phyloP scores from a whole-genome alignment of 2,888 invertebrate genomes.

The Leptothorax acervorum region DNA sequence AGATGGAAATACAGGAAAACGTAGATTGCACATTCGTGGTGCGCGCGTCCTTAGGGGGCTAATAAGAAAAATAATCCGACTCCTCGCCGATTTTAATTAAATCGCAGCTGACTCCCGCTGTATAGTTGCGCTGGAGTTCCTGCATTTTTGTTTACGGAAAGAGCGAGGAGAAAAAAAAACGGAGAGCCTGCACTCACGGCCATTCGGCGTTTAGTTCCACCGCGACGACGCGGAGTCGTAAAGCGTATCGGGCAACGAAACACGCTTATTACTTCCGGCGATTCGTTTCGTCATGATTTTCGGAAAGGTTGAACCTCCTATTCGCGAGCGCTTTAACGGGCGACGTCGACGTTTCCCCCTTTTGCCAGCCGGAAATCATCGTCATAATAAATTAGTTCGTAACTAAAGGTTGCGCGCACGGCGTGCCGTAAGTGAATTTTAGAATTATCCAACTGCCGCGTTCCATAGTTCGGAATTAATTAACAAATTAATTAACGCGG shows the following conservation, averaged over 20 bases:
- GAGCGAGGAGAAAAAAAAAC: background rate
- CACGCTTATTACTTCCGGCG: conserved; percentile 42
- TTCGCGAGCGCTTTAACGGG: conserved; percentile 8
- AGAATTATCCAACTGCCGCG: conserved; percentile 53
- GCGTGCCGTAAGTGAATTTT: conserved; percentile 52
- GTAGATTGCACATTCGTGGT: conserved; percentile 39
- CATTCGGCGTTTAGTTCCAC: conserved; percentile 30
- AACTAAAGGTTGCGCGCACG: conserved; percentile 50
- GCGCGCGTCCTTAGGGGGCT: conserved; percentile 35
- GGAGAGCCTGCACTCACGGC: background rate
- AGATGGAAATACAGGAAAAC: conserved; percentile 13
- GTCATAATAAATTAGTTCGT: conserved; percentile 53
- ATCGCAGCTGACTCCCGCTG: conserved; percentile 43
- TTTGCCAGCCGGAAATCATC: conserved; percentile 43
- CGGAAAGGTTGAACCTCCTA: conserved; percentile 7
- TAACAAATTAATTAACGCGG: conserved; percentile 55
- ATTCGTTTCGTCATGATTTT: conserved; percentile 27
- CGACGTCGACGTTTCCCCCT: conserved; percentile 11
- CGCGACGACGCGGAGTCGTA: conserved; percentile 35
- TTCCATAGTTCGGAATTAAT: conserved; percentile 54
- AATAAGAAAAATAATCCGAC: conserved; percentile 50
- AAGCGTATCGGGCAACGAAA: conserved; percentile 32
- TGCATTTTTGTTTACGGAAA: conserved; percentile 41
- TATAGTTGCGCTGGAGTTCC: background rate
- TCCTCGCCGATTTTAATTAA: conserved; percentile 48